Percentiles rank a stretch among this genome's conserved stretches.
phyloP scores from a whole-genome alignment of 2,113 vertebrate genomes.

The Halichoerus grypus region DNA sequence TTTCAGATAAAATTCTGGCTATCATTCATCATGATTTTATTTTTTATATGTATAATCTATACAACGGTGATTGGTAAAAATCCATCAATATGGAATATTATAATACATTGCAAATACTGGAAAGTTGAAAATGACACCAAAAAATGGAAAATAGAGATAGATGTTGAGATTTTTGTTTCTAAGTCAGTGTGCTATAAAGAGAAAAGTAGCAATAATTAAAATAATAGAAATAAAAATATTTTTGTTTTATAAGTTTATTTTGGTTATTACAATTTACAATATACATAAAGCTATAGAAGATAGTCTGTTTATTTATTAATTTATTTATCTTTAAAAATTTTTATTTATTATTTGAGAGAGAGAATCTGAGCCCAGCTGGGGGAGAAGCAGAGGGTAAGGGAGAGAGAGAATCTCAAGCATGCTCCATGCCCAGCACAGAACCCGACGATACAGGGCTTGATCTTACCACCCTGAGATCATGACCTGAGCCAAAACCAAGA shows the following conservation, averaged over 20 bases:
- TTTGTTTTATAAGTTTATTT: not conserved
- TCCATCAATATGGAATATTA: not conserved
- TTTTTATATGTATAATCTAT: not conserved
- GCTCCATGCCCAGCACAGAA: not conserved
- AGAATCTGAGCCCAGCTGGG: not conserved
- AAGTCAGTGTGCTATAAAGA: not conserved
- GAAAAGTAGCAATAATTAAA: not conserved
- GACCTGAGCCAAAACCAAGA: not conserved
- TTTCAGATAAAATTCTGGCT: not conserved
- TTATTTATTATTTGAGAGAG: not conserved
- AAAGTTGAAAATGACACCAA: not conserved
- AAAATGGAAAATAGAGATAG: not conserved
- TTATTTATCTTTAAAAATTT: not conserved
- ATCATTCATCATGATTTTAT: not conserved
- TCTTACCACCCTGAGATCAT: not conserved
- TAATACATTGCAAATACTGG: not conserved
- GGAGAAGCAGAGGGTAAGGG: not conserved
- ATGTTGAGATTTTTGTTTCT: not conserved
- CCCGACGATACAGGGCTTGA: not conserved
- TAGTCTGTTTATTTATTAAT: constrained; percentile 47
- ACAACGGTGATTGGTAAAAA: not conserved
- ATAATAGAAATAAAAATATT: not conserved
- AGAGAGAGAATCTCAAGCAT: not conserved
- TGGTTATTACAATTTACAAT: constrained; percentile 51
- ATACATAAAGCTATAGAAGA: constrained; percentile 51